Evolutionary conservation across 2,888 invertebrate species (phyloP).

Genomic region (Drosophila fungiperda): DNA sequence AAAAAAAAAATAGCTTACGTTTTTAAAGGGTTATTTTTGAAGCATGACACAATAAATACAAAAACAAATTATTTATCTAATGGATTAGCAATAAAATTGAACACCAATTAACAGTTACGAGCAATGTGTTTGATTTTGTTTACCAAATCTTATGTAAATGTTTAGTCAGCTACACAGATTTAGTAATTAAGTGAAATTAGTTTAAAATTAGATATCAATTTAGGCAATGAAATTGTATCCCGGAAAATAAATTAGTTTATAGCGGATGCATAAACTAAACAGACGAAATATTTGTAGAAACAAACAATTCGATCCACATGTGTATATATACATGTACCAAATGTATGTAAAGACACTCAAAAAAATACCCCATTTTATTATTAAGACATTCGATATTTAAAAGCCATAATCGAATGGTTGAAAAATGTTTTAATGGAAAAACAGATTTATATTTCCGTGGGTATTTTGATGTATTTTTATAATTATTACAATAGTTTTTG

Average conservation of each 20-base stretch:
- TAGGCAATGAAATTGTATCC: slow-evolving; percentile 25
- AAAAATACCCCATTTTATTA: neutral
- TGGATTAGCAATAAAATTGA: neutral
- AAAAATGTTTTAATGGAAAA: neutral
- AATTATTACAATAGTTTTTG: neutral
- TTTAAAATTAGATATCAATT: slow-evolving; percentile 42
- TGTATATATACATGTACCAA: neutral
- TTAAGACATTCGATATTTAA: neutral
- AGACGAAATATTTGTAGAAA: slow-evolving; percentile 14
- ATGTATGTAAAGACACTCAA: neutral
- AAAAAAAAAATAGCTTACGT: neutral
- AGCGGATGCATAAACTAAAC: slow-evolving; percentile 50
- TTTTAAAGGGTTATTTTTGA: neutral
- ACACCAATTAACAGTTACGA: neutral
- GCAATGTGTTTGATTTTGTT: slow-evolving; percentile 1
- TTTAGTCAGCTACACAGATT: neutral
- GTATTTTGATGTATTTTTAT: neutral
- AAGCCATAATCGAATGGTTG: neutral
- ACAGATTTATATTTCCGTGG: accelerated
- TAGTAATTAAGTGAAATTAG: slow-evolving; percentile 14
- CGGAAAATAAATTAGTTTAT: slow-evolving; percentile 14
- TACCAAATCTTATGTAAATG: slow-evolving; percentile 3
- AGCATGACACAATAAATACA: neutral
- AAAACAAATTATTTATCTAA: neutral
- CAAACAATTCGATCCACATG: neutral